Evolutionary conservation across 2,797 vertebrate species (phyloP), one percentile per base, ranked within the genome.

Genomic region (Tachyglossus aculeatus): DNA sequence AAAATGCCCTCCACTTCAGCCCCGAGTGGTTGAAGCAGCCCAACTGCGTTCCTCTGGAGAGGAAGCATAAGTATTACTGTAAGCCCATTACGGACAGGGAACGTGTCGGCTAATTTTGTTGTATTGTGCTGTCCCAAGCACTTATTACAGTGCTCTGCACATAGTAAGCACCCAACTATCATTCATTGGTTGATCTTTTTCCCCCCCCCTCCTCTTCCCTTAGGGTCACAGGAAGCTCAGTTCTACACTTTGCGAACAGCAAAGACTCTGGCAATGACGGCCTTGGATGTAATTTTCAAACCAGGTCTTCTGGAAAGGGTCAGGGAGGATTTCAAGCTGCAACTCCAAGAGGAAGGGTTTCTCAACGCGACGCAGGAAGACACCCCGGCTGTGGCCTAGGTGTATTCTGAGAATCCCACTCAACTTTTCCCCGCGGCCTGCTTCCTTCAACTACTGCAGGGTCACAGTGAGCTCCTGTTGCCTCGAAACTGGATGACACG

Each of bases 201-300:
- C 5, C 50, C 10, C 25, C 43, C 45, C n/a, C n/a, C n/a, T n/a
- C n/a, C n/a, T n/a, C n/a, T 44, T 57, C 9, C 66, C 83, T 56
- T 77, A 98, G 95, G 96, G 68, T 94, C 94, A 60, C 91, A 95
- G 69, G 83, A 91, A 65, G 95, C 96, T 84, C 96, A 97, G 84
- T 93, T 94, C 88, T 96, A 93, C 29, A 74, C 95, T 70, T 90
- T 96, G 88, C 92, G 95, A 78, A 92, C 93, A 16, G 94, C 95
- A 65, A 96, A 95, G 84, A 93, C 95, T 57, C 86, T 96, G 89
- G 94, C 94, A 9, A 96, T 96, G 95, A 97, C 96, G 68, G 96
- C 96, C 10, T 83, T 96, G 85, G 96, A 97, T 73, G 90, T 96
- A 3, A 84, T 96, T 55, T 95, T 95, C 90, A 91, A 93, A 50